Evolutionary conservation across 2,797 vertebrate species (phyloP).

Genomic region (Lates japonicus): DNA sequence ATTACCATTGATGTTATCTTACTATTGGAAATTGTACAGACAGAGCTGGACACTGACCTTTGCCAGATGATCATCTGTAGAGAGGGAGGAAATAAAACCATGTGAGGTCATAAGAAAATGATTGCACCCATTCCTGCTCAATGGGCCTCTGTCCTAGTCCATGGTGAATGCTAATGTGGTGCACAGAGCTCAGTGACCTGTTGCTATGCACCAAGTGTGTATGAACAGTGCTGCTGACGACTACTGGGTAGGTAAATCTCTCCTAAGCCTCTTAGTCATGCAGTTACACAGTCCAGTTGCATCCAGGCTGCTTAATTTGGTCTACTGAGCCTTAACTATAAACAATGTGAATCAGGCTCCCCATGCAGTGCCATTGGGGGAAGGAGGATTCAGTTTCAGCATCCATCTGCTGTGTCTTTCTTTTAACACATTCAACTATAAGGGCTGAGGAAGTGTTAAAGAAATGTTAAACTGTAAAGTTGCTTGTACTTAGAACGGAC

Average conservation of each 20-base stretch:
- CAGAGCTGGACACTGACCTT: constrained; percentile 59
- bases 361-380: constrained; percentile 16
- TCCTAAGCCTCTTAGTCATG: constrained; percentile 84
- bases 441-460: neutral
- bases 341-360: constrained; percentile 49
- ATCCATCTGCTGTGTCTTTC: constrained; percentile 26
- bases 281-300: constrained; percentile 67
- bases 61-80: constrained; percentile 29
- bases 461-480: neutral
- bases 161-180: constrained; percentile 40
- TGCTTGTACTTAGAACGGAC: neutral
- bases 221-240: constrained; percentile 66
- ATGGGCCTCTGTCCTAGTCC: constrained; percentile 40
- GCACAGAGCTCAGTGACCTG: constrained; percentile 55
- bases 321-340: constrained; percentile 62
- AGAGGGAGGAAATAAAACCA: constrained; percentile 28
- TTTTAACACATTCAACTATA: neutral
- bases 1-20: neutral
- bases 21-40: neutral
- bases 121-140: constrained; percentile 45
- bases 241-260: constrained; percentile 77
- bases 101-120: constrained; percentile 30
- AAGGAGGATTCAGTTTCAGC: constrained; percentile 22
- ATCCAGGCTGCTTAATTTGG: constrained; percentile 77
- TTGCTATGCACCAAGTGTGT: constrained; percentile 59